A percentile compares a stretch with the other conserved stretches of the same genome.
phyloP scores from a whole-genome alignment of 1,140 invertebrate species.

The Frieseomelitta varia region DNA sequence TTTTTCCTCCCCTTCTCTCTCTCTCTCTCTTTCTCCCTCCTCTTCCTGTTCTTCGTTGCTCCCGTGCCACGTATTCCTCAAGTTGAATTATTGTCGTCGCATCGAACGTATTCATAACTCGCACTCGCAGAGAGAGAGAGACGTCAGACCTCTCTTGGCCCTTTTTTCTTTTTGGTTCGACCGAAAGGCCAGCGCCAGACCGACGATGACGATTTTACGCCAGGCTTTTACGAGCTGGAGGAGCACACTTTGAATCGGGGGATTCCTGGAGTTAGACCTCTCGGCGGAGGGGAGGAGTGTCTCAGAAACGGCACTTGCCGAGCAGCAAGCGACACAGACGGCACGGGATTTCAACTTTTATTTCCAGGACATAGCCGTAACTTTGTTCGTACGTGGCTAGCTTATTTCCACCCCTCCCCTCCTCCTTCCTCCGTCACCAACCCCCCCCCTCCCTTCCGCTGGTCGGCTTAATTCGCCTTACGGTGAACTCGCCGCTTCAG shows the following conservation, averaged over 20 bases:
- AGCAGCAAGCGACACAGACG: constrained; percentile 7
- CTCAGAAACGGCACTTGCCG: constrained; percentile 54
- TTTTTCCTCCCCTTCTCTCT: background rate
- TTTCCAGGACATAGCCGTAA: constrained; percentile 48
- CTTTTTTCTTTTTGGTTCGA: constrained; percentile 71
- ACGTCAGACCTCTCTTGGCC: constrained; percentile 61
- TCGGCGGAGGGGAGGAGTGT: constrained; percentile 21
- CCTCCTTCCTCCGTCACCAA: too few species aligned
- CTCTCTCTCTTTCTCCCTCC: background rate
- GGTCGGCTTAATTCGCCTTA: constrained; percentile 17
- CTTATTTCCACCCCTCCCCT: constrained; percentile 36
- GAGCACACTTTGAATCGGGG: constrained; percentile 74
- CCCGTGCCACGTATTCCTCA: background rate
- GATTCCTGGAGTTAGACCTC: constrained; percentile 62
- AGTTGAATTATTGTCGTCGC: constrained; percentile 52
- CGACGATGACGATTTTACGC: constrained; percentile 77
- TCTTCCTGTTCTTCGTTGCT: background rate
- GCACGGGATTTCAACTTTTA: constrained; percentile 61
- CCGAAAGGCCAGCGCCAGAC: constrained; percentile 52
- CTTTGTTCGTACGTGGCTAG: constrained; percentile 52
- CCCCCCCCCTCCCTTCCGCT: background rate
- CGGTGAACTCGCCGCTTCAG: background rate
- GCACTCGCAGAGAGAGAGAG: constrained; percentile 69
- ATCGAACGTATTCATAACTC: constrained; percentile 79
- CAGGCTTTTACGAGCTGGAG: constrained; percentile 75